These are phyloP conservation scores for Homalodisca vitripennis DNA, from an alignment of 1,140 invertebrate species.

Conservation along the genomic window DNA sequence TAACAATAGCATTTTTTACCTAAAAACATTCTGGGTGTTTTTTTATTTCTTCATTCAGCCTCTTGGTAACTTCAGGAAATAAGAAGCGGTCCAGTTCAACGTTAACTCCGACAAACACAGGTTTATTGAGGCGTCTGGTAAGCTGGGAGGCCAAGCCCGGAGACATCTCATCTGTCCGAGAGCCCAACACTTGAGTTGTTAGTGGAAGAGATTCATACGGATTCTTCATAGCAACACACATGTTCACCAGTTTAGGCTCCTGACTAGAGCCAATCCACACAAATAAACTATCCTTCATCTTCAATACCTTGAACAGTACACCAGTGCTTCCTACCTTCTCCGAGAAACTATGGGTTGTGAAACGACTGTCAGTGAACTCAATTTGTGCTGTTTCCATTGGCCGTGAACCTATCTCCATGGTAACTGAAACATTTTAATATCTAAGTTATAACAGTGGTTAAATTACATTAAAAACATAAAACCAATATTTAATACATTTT, in stretches of 20 bases:
- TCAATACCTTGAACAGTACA: background rate
- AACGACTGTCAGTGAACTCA: background rate
- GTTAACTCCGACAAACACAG: constrained; percentile 10
- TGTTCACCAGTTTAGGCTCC: constrained; percentile 2
- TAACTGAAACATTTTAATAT: no score
- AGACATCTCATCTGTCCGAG: background rate
- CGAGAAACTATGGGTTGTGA: background rate
- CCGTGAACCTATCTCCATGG: no score
- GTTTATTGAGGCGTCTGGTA: background rate
- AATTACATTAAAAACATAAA: no score
- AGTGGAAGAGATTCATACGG: constrained; percentile 3
- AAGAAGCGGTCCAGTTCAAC: constrained; percentile 1
- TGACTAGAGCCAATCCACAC: background rate
- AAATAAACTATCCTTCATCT: constrained; percentile 9
- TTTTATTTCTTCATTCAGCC: constrained; percentile 15
- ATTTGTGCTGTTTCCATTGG: background rate
- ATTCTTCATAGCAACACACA: constrained; percentile 11
- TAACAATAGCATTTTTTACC: no score
- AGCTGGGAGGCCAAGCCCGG: background rate
- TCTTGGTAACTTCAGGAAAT: constrained; percentile 10
- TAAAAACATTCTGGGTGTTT: background rate
- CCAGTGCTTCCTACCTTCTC: background rate
- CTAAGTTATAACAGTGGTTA: no score
- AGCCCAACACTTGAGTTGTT: background rate
- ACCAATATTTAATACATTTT: no score